Evolutionary conservation across 2,888 invertebrate species (phyloP), one percentile per base, ranked within the genome.

Genomic region (Lydus trimaculatus): DNA sequence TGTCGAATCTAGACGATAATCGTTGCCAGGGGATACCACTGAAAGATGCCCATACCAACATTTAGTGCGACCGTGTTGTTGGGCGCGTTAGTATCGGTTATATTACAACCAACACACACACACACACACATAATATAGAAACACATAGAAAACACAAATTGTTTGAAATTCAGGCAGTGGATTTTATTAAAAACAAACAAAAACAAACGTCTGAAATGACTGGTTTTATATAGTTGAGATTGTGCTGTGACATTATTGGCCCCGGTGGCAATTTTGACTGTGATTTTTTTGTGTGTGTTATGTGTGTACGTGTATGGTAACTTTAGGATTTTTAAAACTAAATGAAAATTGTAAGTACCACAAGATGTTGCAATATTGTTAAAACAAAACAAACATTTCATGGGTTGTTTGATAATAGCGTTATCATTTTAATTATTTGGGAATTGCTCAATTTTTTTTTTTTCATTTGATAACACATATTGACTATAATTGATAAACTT

Each of bases 11-110:
- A 8, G 23, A 63, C 86, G 86, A 85, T 66, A 48, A 58, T 65
- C 75, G 86, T 85, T 86, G 84, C 84, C 80, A 85, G 79, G 85
- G 85, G 86, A 81, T 81, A 85, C 85, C 82, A 78, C 78, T 77
- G 80, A 80, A 84, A 81, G 79, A 82, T 78, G 78, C 80, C 75
- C 80, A 79, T 80, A 78, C 80, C 78, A 82, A 83, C 83, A 82
- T 74, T 84, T 83, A 85, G 85, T 85, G 79, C 80, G 82, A 78
- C 81, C 84, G 85, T 82, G 85, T 82, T 81, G 80, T 79, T 80
- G 82, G 79, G 75, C 81, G 83, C 80, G 83, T 78, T 77, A 75
- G 80, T 82, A 80, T 82, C 83, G 83, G 70, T 62, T 62, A 52
- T 48, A 48, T 23, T 20, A 48, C 48, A 48, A 48, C 48, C 48